Base-by-base conservation (phyloP, 2,888 invertebrate species). In the Andrena praecox region DNA sequence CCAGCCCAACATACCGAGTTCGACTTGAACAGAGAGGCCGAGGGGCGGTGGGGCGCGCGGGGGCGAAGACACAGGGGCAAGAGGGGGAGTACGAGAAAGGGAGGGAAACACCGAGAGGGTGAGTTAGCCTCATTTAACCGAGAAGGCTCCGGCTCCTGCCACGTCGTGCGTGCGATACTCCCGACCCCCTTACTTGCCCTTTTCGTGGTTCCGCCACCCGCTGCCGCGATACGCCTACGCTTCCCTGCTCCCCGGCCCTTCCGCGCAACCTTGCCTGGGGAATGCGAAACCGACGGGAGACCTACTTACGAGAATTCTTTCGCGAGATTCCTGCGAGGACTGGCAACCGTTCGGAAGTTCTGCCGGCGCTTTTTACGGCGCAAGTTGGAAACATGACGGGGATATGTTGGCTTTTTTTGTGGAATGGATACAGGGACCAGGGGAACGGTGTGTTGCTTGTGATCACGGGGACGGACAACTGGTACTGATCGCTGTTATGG, bases 91-190 rank as follows among this genome's bases (percentile, higher is more conserved):
- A 16, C 56, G 31, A 10, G 42, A 56, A 59, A n/a, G 60, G 50
- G 71, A 71, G 74, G 63, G 60, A 69, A 73, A 72, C 63, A 52
- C 52, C 16, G 80, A 80, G 81, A 81, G 82, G 84, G 85, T 82
- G 90, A 91, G 91, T 89, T 91, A 90, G 90, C 91, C 91, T 91
- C 92, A 91, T 92, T 92, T 92, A 91, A 91, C 91, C 90, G 89
- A 91, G 90, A 89, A 87, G 87, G 86, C 85, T 87, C 80, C 85
- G 87, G 86, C 85, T 86, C 80, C 86, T 86, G 85, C 85, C 84
- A 84, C 86, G 84, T 86, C 87, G 87, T 87, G 88, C 88, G 89
- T 91, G 84, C 89, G 87, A 89, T 89, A 85, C 82, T 68, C 81
- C 78, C 77, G 35, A 73, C 77, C 31, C 59, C 64, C 78, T 67